These are phyloP conservation scores for Charanyca ferruginea DNA, from an alignment of 2,888 invertebrate species.

Conservation along the genomic window DNA sequence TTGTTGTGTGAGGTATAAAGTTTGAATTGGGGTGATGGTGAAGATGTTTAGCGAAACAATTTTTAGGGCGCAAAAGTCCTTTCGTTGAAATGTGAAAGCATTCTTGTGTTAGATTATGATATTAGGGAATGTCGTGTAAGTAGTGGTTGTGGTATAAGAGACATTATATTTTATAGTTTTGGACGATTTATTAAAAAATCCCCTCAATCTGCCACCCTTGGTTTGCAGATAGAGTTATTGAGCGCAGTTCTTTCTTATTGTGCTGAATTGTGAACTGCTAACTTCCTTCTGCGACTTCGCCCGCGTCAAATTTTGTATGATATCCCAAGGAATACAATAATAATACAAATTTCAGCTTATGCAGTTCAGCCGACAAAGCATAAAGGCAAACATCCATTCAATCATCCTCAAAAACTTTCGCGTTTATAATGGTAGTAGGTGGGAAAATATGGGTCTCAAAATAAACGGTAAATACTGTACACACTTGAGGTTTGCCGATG, in stretches of 20 bases:
- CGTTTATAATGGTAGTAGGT: too few species aligned
- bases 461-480: too few species aligned
- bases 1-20: conserved; percentile 46
- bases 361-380: too few species aligned
- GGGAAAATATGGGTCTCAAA: too few species aligned
- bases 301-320: too few species aligned
- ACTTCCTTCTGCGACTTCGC: too few species aligned
- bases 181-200: conserved; percentile 70
- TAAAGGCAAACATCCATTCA: too few species aligned
- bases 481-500: too few species aligned
- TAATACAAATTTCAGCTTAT: too few species aligned
- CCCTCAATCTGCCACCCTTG: conserved; percentile 56
- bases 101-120: conserved; percentile 90
- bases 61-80: conserved; percentile 80
- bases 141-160: conserved; percentile 71
- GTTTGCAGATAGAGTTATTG: conserved; percentile 46
- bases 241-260: conserved; percentile 23
- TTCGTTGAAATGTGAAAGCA: conserved; percentile 87
- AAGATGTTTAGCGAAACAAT: conserved; percentile 73
- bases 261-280: conserved; percentile 16
- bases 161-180: conserved; percentile 75
- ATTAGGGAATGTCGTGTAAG: conserved; percentile 82
- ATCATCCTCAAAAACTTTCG: too few species aligned
- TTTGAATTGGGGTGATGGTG: conserved; percentile 57
- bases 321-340: too few species aligned